Percentiles rank a stretch among this genome's conserved stretches.
These are phyloP conservation scores for Ophiothrix spiculata DNA, from an alignment of 35 echinoderm and acorn worm species.

Conservation along the genomic window DNA sequence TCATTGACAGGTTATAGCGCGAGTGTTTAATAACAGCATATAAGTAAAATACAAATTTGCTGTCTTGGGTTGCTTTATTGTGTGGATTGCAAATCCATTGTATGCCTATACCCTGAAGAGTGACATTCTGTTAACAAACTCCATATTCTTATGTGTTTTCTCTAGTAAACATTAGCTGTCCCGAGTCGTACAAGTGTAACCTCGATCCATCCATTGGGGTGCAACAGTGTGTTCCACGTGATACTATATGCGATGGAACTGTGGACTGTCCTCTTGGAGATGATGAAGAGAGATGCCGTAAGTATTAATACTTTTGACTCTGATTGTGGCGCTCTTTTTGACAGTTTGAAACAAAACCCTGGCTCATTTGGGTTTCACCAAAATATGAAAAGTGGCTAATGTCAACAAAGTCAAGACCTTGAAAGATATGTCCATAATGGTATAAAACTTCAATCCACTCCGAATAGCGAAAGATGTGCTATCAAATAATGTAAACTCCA, in stretches of 20 bases:
- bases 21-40: too few relatives aligned
- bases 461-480: background rate
- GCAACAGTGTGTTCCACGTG: constrained; percentile 17
- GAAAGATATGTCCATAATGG: background rate
- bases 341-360: background rate
- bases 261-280: constrained; percentile 15
- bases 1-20: too few relatives aligned
- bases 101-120: too few relatives aligned
- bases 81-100: too few relatives aligned
- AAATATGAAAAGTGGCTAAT: background rate
- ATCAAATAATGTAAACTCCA: background rate
- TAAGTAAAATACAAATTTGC: too few relatives aligned
- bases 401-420: background rate
- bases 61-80: too few relatives aligned
- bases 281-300: constrained; percentile 30
- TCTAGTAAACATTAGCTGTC: constrained; percentile 21
- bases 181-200: background rate
- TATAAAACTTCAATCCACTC: background rate
- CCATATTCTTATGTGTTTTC: too few relatives aligned
- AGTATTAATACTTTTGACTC: background rate
- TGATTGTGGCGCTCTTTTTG: background rate
- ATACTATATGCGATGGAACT: constrained; percentile 19
- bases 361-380: background rate
- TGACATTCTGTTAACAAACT: too few relatives aligned
- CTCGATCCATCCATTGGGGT: background rate